These are phyloP conservation scores for Epiblema foenella DNA, from an alignment of 2,888 invertebrate genomes.

Conservation along the genomic window DNA sequence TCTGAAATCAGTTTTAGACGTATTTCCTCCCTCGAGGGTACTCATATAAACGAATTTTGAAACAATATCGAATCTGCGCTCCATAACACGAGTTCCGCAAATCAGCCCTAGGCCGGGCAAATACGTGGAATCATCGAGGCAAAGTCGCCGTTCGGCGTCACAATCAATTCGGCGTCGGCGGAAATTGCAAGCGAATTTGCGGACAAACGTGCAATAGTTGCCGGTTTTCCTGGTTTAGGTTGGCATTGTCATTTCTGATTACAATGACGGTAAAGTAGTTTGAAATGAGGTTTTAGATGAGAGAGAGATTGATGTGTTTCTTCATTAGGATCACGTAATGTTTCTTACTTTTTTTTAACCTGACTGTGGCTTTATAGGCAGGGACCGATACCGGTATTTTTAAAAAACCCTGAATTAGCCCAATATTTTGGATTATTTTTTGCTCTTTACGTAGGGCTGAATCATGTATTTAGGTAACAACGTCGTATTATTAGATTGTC, in stretches of 20 bases:
- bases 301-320: neutral
- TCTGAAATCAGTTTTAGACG: too few relatives aligned
- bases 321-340: neutral
- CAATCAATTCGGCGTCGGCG: conserved; percentile 39
- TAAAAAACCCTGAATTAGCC: too few relatives aligned
- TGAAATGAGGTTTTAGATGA: neutral
- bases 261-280: conserved; percentile 18
- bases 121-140: conserved; percentile 41
- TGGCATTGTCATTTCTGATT: conserved; percentile 35
- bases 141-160: conserved; percentile 32
- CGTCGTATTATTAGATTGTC: too few relatives aligned
- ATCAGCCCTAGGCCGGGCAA: conserved; percentile 36
- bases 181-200: conserved; percentile 43
- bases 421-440: too few relatives aligned
- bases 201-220: conserved; percentile 36
- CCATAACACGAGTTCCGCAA: neutral
- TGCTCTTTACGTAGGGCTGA: too few relatives aligned
- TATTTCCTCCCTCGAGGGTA: too few relatives aligned
- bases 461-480: too few relatives aligned
- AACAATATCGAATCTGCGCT: neutral
- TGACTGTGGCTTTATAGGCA: too few relatives aligned
- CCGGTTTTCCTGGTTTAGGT: conserved; percentile 33
- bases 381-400: too few relatives aligned
- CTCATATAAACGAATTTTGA: neutral
- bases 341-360: neutral